These are phyloP conservation scores for Macrotrachela quadricornifera DNA, from an alignment of 1,140 invertebrate species.

Conservation along the genomic window DNA sequence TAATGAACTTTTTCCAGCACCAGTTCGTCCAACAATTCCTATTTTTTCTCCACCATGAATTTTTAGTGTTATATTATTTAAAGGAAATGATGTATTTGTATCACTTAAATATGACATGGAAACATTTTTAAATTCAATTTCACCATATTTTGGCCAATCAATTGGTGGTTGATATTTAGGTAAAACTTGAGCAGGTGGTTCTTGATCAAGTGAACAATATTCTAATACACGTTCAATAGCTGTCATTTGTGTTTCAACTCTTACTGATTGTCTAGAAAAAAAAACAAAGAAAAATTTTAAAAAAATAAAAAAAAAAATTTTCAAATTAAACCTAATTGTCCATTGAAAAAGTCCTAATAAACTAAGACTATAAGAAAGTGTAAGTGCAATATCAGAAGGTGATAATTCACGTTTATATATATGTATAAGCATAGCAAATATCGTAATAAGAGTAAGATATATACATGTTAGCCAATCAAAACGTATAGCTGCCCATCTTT, in stretches of 20 bases:
- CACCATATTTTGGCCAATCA: slow-evolving; percentile 3
- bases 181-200: neutral
- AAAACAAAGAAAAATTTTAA: too few species aligned
- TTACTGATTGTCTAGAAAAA: too few species aligned
- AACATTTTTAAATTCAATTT: slow-evolving; percentile 4
- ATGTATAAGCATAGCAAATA: too few species aligned
- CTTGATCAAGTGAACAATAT: neutral
- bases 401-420: too few species aligned
- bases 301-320: too few species aligned
- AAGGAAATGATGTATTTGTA: slow-evolving; percentile 1
- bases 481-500: too few species aligned
- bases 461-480: too few species aligned
- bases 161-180: slow-evolving; percentile 23
- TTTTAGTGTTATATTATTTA: slow-evolving; percentile 1
- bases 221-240: slow-evolving; percentile 5
- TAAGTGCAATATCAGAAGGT: too few species aligned
- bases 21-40: slow-evolving; percentile 57
- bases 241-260: neutral
- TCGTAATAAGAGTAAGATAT: too few species aligned
- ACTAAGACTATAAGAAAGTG: too few species aligned
- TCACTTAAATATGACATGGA: neutral
- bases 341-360: too few species aligned
- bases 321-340: slow-evolving; percentile 9
- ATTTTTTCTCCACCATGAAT: slow-evolving; percentile 22
- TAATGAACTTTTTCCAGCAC: slow-evolving; percentile 72